A percentile compares a stretch with the other conserved stretches of the same genome.
Conservation (phyloP, 2,888 invertebrate species). For the Hecatera dysodea region DNA sequence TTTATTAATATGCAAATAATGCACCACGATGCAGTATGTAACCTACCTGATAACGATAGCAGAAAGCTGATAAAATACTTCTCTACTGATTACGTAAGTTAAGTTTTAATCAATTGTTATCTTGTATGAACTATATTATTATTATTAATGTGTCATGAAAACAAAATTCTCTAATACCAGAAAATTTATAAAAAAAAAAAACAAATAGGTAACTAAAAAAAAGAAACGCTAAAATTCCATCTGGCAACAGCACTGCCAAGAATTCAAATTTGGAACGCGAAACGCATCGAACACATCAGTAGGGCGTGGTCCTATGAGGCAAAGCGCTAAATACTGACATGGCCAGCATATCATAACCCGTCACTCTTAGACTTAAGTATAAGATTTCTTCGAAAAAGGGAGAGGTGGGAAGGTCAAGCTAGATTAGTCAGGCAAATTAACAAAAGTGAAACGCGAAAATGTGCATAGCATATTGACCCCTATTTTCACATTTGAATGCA, state of each 20-base stretch:
- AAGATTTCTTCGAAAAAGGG: slow-evolving; percentile 4
- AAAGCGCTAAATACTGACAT: slow-evolving; percentile 66
- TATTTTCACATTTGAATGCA: background rate
- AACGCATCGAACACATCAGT: slow-evolving; percentile 70
- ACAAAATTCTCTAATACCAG: background rate
- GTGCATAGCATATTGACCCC: background rate
- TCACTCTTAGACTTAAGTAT: slow-evolving; percentile 13
- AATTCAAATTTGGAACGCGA: slow-evolving; percentile 77
- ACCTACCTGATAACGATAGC: slow-evolving; percentile 20
- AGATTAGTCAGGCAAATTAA: slow-evolving; percentile 65
- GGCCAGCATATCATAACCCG: slow-evolving; percentile 47
- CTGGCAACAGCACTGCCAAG: slow-evolving; percentile 73
- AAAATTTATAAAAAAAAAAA: background rate
- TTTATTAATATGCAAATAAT: slow-evolving; percentile 10
- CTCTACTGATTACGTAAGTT: slow-evolving; percentile 9
- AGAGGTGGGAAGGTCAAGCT: slow-evolving; percentile 60
- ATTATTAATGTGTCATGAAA: background rate
- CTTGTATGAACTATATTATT: background rate
- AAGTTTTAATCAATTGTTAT: slow-evolving; percentile 18
- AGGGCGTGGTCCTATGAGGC: slow-evolving; percentile 83
- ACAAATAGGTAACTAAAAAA: background rate
- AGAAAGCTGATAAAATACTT: slow-evolving; percentile 26
- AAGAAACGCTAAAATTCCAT: slow-evolving; percentile 35
- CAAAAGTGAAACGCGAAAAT: background rate
- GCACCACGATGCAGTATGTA: background rate